Conservation (phyloP, 1,140 invertebrate genomes). For the Achatina immaculata region DNA sequence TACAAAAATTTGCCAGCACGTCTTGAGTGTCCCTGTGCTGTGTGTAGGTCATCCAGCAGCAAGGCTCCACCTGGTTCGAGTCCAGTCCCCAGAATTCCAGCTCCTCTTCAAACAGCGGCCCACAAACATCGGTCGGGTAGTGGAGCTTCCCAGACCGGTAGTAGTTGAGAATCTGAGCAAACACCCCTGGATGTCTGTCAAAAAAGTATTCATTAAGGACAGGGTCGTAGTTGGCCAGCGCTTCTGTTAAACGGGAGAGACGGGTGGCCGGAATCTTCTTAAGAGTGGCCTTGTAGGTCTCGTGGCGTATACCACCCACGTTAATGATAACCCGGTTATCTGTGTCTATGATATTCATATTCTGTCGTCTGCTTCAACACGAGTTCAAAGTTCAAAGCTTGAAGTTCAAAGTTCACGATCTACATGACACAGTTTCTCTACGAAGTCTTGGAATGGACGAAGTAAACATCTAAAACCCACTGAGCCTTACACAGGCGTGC, state of each 20-base stretch:
- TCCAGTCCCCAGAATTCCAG: slow-evolving; percentile 71
- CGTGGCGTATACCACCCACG: slow-evolving; percentile 96
- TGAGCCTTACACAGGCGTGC: no score
- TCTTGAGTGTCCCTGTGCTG: slow-evolving; percentile 96
- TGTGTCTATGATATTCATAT: slow-evolving; percentile 70
- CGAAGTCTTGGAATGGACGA: no score
- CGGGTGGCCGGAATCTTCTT: slow-evolving; percentile 96
- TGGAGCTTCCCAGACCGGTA: slow-evolving; percentile 96
- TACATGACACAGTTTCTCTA: no score
- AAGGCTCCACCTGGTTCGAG: slow-evolving; percentile 86
- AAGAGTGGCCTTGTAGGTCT: slow-evolving; percentile 91
- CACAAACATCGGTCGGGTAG: slow-evolving; percentile 97
- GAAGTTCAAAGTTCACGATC: no score
- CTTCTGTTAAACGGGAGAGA: slow-evolving; percentile 88
- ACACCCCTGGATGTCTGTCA: slow-evolving; percentile 97
- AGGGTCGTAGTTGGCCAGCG: slow-evolving; percentile 94
- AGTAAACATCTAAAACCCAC: no score
- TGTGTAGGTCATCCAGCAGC: slow-evolving; percentile 97
- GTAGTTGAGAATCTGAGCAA: slow-evolving; percentile 91
- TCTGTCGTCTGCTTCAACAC: no score
- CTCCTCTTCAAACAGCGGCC: slow-evolving; percentile 95
- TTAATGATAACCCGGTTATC: slow-evolving; percentile 98
- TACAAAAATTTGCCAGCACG: no score
- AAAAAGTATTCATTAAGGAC: slow-evolving; percentile 99
- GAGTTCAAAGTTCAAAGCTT: no score